These are phyloP conservation scores for Phoebastria nigripes DNA, from an alignment of 2,797 vertebrate genomes.

Conservation along the genomic window DNA sequence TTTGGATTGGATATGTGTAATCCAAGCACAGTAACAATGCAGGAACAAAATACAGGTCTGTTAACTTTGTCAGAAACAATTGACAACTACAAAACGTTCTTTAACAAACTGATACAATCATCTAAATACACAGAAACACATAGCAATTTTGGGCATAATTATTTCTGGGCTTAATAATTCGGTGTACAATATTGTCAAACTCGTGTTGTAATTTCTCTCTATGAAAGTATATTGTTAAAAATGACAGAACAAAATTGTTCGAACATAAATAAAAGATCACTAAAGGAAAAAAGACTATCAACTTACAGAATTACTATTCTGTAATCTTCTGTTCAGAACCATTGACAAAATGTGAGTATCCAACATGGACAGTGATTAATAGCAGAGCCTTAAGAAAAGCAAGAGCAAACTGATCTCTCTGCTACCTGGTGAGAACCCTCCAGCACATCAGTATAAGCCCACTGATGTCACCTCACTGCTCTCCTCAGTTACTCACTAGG, in stretches of 20 bases:
- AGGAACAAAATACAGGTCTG: neutral
- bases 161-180: neutral
- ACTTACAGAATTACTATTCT: neutral
- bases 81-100: neutral
- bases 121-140: neutral
- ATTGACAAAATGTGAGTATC: neutral
- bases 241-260: neutral
- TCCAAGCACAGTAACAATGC: neutral
- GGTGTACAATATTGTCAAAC: neutral
- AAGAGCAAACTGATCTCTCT: neutral
- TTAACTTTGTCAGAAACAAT: neutral
- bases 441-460: constrained; percentile 48
- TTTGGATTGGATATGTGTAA: neutral
- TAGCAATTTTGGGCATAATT: neutral
- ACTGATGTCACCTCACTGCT: constrained; percentile 48
- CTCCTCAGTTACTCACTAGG: constrained; percentile 43
- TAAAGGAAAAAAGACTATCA: neutral
- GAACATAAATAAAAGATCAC: neutral
- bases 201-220: neutral
- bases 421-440: constrained; percentile 31
- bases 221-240: neutral
- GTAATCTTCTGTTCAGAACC: neutral
- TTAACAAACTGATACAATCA: neutral
- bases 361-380: neutral
- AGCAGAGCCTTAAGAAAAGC: neutral